A percentile compares a stretch with the other conserved stretches of the same genome.
phyloP scores from a whole-genome alignment of 2,797 vertebrate genomes.

The Bradypus variegatus region DNA sequence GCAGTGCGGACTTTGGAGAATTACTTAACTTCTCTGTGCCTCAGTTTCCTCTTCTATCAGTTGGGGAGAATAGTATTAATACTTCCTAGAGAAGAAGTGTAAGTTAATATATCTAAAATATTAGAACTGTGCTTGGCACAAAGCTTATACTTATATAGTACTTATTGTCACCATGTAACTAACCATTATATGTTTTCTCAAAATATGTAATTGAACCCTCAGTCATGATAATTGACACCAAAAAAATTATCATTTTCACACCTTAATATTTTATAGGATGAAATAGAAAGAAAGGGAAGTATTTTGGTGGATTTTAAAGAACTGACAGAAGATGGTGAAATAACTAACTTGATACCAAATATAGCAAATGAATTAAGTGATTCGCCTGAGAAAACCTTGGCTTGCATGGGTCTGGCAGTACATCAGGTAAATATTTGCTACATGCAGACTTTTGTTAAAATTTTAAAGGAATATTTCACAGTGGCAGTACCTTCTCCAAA shows the following conservation, averaged over 20 bases:
- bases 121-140: not conserved
- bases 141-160: not conserved
- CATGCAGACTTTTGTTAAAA: not conserved
- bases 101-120: conserved; percentile 18
- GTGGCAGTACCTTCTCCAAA: not conserved
- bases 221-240: not conserved
- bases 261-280: conserved; percentile 82
- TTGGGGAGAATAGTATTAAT: not conserved
- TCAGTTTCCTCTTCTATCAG: not conserved
- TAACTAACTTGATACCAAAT: conserved; percentile 75
- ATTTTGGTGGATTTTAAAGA: conserved; percentile 93
- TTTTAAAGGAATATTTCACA: conserved; percentile 25
- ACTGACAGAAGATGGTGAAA: conserved; percentile 73
- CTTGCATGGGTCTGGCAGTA: conserved; percentile 91
- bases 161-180: not conserved
- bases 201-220: conserved; percentile 2
- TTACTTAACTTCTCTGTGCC: not conserved
- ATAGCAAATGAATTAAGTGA: conserved; percentile 83
- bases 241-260: conserved; percentile 4
- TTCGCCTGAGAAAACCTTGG: conserved; percentile 87
- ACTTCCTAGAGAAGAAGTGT: not conserved
- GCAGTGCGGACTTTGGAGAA: not conserved
- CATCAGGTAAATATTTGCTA: conserved; percentile 82
- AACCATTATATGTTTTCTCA: not conserved
- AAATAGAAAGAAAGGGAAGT: conserved; percentile 97